Percentiles rank a stretch among this genome's conserved stretches.
These are phyloP conservation scores for Anabas testudineus DNA, from an alignment of 2,797 vertebrate species.

Conservation along the genomic window DNA sequence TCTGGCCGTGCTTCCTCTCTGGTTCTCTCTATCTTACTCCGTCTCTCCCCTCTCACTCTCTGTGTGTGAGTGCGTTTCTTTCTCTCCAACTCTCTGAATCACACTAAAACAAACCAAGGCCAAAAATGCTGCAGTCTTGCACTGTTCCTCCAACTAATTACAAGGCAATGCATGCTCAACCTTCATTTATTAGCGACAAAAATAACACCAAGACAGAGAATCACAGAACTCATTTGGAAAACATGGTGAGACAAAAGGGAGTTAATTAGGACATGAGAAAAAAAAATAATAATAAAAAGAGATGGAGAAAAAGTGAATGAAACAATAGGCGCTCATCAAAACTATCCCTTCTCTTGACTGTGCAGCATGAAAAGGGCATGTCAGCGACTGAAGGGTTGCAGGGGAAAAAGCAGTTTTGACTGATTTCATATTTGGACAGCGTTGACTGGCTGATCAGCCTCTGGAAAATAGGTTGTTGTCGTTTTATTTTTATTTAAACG, in stretches of 20 bases:
- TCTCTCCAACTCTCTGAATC: slow-evolving; percentile 49
- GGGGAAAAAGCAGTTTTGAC: slow-evolving; percentile 28
- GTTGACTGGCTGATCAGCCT: slow-evolving; percentile 54
- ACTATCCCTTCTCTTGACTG: slow-evolving; percentile 65
- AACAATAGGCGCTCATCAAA: slow-evolving; percentile 73
- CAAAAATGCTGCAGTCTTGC: slow-evolving; percentile 74
- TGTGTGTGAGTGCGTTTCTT: slow-evolving; percentile 31
- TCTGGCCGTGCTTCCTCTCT: slow-evolving; percentile 72
- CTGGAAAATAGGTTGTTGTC: slow-evolving; percentile 45
- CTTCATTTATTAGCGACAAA: slow-evolving; percentile 75
- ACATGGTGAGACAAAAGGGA: slow-evolving; percentile 76
- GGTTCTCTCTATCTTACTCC: slow-evolving; percentile 29
- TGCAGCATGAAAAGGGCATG: slow-evolving; percentile 75
- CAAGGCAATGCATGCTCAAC: slow-evolving; percentile 72
- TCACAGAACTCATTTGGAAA: slow-evolving; percentile 74
- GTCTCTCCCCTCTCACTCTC: slow-evolving; percentile 29
- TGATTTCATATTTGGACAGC: slow-evolving; percentile 53
- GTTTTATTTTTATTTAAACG: slow-evolving; percentile 34
- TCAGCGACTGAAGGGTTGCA: slow-evolving; percentile 56
- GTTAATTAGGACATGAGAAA: slow-evolving; percentile 76
- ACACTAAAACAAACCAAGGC: slow-evolving; percentile 74
- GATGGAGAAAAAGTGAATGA: slow-evolving; percentile 53
- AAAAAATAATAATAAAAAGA: too few relatives aligned
- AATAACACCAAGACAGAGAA: slow-evolving; percentile 73
- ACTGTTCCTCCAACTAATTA: slow-evolving; percentile 83